Conservation (phyloP, 2,888 invertebrate genomes). For the Phortica magna region DNA sequence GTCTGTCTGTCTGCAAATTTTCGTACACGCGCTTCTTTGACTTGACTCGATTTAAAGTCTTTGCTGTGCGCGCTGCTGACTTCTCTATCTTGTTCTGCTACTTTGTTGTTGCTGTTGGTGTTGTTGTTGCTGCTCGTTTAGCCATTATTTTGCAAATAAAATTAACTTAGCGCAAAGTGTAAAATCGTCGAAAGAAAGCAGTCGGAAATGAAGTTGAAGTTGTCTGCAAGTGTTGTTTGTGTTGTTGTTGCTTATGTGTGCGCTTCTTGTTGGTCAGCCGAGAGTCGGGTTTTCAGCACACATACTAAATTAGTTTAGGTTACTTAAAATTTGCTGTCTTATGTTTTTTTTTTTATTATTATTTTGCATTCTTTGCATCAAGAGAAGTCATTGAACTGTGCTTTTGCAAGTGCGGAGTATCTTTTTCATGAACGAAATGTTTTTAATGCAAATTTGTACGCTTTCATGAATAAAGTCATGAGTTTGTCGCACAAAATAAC, state of each 20-base stretch:
- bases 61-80: conserved; percentile 5
- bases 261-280: neutral
- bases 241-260: neutral
- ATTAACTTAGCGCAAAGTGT: conserved; percentile 60
- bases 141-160: conserved; percentile 70
- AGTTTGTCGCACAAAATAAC: no score
- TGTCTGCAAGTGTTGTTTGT: neutral
- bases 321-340: neutral
- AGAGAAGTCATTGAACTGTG: conserved; percentile 4
- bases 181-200: conserved; percentile 3
- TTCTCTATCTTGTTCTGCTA: no score
- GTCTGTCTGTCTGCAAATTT: conserved; percentile 39
- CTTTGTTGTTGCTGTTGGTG: conserved; percentile 18
- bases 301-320: conserved; percentile 1
- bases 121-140: conserved; percentile 50
- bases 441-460: no score
- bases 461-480: no score
- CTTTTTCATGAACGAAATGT: no score
- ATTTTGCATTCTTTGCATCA: neutral
- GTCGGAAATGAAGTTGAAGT: conserved; percentile 11
- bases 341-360: no score
- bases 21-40: conserved; percentile 55
- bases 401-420: no score
- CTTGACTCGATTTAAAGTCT: conserved; percentile 71
- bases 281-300: neutral